Percentiles rank a stretch among this genome's conserved stretches.
These are phyloP conservation scores for Acleris literana DNA, from an alignment of 2,888 invertebrate genomes.

Conservation along the genomic window DNA sequence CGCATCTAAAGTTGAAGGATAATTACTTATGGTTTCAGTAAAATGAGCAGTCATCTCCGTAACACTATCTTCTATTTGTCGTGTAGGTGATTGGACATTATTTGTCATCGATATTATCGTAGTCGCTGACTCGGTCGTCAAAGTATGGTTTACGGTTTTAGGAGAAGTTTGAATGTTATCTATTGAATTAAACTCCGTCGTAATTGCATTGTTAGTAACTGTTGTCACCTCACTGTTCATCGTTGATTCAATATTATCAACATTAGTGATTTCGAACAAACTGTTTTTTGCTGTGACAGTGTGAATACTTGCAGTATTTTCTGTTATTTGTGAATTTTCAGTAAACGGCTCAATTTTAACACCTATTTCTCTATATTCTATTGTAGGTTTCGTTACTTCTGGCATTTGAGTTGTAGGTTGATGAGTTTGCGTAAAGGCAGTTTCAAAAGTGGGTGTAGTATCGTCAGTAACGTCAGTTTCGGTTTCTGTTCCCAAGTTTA, in stretches of 20 bases:
- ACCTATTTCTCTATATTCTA: conserved; percentile 22
- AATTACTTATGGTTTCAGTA: conserved; percentile 42
- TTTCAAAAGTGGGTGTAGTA: conserved; percentile 39
- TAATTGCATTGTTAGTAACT: background rate
- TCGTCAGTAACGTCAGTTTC: conserved; percentile 50
- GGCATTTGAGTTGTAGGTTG: background rate
- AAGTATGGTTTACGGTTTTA: background rate
- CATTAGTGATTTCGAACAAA: conserved; percentile 4
- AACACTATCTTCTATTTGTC: conserved; percentile 38
- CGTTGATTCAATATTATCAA: conserved; percentile 8
- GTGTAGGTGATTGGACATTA: conserved; percentile 35
- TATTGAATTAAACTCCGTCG: background rate
- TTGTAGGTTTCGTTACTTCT: conserved; percentile 11
- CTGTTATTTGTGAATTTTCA: conserved; percentile 13
- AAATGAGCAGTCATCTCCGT: conserved; percentile 42
- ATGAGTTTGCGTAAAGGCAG: conserved; percentile 25
- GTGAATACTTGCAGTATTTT: background rate
- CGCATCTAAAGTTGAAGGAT: conserved; percentile 52
- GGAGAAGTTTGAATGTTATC: background rate
- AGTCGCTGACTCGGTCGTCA: conserved; percentile 8
- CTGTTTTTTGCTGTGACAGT: background rate
- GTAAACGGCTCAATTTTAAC: conserved; percentile 19
- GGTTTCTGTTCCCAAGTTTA: conserved; percentile 53
- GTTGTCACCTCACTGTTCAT: conserved; percentile 5
- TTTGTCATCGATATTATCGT: background rate